Percentiles rank a stretch among this genome's conserved stretches.
Evolutionary conservation across 2,888 invertebrate genomes (phyloP).

Genomic region (Drosophila robusta): DNA sequence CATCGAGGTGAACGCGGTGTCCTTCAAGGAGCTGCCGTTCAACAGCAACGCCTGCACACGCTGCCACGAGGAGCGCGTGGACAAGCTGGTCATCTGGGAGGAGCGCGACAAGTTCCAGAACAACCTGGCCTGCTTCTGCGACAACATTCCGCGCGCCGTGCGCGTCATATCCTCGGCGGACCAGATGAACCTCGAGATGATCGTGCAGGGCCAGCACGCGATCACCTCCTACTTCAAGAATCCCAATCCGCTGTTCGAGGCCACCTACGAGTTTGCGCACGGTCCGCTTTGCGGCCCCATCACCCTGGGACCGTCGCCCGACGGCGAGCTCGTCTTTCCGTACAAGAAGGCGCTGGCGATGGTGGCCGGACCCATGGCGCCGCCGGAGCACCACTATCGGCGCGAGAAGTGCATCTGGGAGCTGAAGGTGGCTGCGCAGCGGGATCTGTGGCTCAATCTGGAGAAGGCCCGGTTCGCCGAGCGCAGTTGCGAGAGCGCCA

Average conservation of each 20-base stretch:
- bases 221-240: constrained; percentile 95
- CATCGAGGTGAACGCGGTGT: constrained; percentile 90
- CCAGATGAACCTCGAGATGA: constrained; percentile 91
- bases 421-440: constrained; percentile 91
- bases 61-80: constrained; percentile 94
- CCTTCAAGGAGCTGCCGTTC: constrained; percentile 93
- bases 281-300: constrained; percentile 95
- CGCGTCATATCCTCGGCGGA: constrained; percentile 92
- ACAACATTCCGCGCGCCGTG: constrained; percentile 87
- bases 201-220: constrained; percentile 93
- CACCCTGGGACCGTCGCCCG: constrained; percentile 91
- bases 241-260: constrained; percentile 92
- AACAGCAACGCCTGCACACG: constrained; percentile 92
- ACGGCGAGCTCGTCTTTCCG: constrained; percentile 95
- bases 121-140: constrained; percentile 91
- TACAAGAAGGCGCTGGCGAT: constrained; percentile 91
- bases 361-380: constrained; percentile 83
- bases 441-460: constrained; percentile 94
- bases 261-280: constrained; percentile 94
- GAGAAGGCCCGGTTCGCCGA: constrained; percentile 94
- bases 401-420: constrained; percentile 92
- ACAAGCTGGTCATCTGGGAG: constrained; percentile 93
- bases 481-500: constrained; percentile 93
- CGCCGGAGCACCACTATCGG: constrained; percentile 83
- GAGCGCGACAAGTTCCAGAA: constrained; percentile 89